Evolutionary conservation across 2,888 invertebrate species (phyloP), one percentile per base, ranked within the genome.

Genomic region (Rhingia campestris): DNA sequence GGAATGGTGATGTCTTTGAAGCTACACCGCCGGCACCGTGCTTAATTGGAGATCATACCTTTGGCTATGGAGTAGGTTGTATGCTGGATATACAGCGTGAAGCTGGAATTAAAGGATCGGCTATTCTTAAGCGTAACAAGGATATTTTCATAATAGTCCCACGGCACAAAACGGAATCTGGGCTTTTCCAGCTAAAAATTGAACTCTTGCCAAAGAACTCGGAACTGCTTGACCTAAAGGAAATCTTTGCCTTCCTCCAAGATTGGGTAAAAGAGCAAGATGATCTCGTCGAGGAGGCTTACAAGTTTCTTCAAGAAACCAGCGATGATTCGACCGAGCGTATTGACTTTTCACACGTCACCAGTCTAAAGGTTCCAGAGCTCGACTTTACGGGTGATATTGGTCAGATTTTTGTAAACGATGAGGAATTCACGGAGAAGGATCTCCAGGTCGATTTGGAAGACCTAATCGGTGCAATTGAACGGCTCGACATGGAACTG

Each of bases 1-100:
- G 92, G 92, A 88, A 91, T 85, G 92, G 92, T 0, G 88, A 91
- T 12, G 88, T 89, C 0, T 92, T 92, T 67, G 89, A 90, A 81
- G 87, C 88, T 1, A 89, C 88, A 30, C 73, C 89, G 37, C 89
- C 90, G 0, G 86, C 89, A 4, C 90, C 91, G 2, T 92, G 92
- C 77, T 85, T 88, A 0, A 72, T 89, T 47, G 88, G 88, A n/a
- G 70, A 86, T 2, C 87, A 88, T 10, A 86, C 87, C 0, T 75
- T 73, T 47, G 80, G 86, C 0, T 87, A 86, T 54, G 92, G 91
- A 2, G 88, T 89, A 4, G 87, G 87, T 33, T 92, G 92, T 74
- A 87, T 91, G 87, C 63, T 91, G 53, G 91, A 91, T 70, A 74
- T 89, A 22, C 87, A 89, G 47, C 88, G 89, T 0, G 89, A 89